phyloP scores from a whole-genome alignment of 2,113 vertebrate species.

The Aythya baeri region DNA sequence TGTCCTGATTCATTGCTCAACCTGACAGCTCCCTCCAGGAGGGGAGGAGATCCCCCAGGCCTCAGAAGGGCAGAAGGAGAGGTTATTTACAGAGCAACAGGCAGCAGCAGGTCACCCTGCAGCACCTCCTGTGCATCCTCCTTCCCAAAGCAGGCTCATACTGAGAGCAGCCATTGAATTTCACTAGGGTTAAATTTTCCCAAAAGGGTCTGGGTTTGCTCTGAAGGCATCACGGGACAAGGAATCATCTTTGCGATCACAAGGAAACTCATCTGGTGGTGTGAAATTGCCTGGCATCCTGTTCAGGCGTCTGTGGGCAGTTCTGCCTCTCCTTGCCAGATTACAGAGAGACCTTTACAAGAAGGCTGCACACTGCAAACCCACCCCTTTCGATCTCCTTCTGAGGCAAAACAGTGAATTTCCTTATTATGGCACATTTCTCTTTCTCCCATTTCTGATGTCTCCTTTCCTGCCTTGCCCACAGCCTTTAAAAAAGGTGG shows the following conservation, averaged over 20 bases:
- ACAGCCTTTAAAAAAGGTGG: neutral
- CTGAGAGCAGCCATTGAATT: slow-evolving; percentile 13
- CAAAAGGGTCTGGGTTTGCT: neutral
- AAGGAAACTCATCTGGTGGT: neutral
- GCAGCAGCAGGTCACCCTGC: neutral
- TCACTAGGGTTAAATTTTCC: neutral
- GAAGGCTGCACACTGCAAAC: fast-evolving
- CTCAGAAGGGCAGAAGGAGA: neutral
- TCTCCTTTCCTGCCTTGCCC: neutral
- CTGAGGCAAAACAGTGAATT: neutral
- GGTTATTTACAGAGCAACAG: neutral
- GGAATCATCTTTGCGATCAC: neutral
- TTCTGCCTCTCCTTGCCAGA: neutral
- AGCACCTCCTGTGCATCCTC: neutral
- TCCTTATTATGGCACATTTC: neutral
- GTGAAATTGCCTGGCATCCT: neutral
- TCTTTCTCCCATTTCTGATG: neutral
- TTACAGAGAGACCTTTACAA: neutral
- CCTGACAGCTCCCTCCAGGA: neutral
- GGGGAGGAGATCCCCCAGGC: neutral
- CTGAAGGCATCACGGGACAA: neutral
- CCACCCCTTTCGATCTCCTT: neutral
- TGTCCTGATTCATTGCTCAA: neutral
- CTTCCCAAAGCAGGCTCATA: neutral
- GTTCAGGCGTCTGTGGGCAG: neutral